Evolutionary conservation across 2,888 invertebrate species (phyloP).

Genomic region (Elmis aenea): DNA sequence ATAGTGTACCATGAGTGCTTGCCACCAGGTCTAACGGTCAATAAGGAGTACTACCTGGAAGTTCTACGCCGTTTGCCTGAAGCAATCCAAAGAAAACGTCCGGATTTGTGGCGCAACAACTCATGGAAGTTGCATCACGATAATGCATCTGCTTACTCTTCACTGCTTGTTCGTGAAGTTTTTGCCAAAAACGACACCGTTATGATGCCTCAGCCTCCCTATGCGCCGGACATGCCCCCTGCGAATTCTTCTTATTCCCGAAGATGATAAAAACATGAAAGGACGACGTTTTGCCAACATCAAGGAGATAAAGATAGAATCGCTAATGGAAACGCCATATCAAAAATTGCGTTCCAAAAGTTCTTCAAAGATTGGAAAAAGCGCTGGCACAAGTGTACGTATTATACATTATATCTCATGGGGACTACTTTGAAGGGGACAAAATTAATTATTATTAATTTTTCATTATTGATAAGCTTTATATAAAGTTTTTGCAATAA

Average conservation of each 20-base stretch:
- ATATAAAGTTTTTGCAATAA: too few species aligned
- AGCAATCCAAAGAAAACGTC: slow-evolving; percentile 21
- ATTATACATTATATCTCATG: slow-evolving; percentile 24
- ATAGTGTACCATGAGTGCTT: slow-evolving; percentile 1
- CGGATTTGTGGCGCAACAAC: slow-evolving; percentile 16
- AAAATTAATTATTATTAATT: too few species aligned
- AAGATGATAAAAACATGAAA: slow-evolving; percentile 16
- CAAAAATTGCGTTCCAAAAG: slow-evolving; percentile 23
- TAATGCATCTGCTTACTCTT: slow-evolving; percentile 18
- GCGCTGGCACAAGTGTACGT: slow-evolving; percentile 25
- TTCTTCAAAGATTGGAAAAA: slow-evolving; percentile 29
- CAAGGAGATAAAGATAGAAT: slow-evolving; percentile 22
- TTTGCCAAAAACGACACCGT: slow-evolving; percentile 8
- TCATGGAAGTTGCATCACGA: slow-evolving; percentile 24
- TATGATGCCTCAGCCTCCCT: slow-evolving; percentile 20
- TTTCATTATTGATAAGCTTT: too few species aligned
- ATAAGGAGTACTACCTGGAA: slow-evolving; percentile 19
- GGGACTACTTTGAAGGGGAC: slow-evolving; percentile 18
- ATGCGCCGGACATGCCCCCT: slow-evolving; percentile 21
- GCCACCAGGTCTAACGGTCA: slow-evolving; percentile 12
- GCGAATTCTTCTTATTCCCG: slow-evolving; percentile 11
- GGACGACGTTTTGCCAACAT: slow-evolving; percentile 15
- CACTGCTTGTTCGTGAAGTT: slow-evolving; percentile 12
- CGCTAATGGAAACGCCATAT: slow-evolving; percentile 23
- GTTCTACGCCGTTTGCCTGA: slow-evolving; percentile 24